Evolutionary conservation across 2,888 invertebrate species (phyloP).

Genomic region (Ditylenchus weischeri): DNA sequence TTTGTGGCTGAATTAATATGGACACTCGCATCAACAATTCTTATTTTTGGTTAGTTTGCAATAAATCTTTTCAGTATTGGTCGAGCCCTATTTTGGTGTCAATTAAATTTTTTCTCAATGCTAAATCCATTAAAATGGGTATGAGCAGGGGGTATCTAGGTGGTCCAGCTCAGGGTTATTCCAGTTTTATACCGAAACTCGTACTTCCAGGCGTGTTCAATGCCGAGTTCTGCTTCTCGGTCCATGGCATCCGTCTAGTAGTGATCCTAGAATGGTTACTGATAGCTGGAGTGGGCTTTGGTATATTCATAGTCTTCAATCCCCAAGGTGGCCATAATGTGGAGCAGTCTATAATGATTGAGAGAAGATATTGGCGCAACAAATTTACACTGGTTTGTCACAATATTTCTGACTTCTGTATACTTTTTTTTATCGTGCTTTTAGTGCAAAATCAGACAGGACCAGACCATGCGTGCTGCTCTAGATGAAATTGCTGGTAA

Average conservation of each 20-base stretch:
- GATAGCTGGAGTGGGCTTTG: conserved; percentile 46
- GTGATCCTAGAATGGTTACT: conserved; percentile 53
- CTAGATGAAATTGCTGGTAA: conserved; percentile 52
- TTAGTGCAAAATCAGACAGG: conserved; percentile 54
- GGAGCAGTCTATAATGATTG: conserved; percentile 43
- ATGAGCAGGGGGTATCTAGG: no score
- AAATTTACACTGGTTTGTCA: conserved; percentile 23
- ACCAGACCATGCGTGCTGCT: conserved; percentile 49
- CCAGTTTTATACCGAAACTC: neutral
- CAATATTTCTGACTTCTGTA: neutral
- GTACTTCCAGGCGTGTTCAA: conserved; percentile 13
- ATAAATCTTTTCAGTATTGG: no score
- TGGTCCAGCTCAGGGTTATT: no score
- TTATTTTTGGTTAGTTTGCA: conserved; percentile 25
- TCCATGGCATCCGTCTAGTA: conserved; percentile 39
- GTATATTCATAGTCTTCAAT: conserved; percentile 46
- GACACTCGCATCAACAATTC: conserved; percentile 77
- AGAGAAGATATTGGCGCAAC: conserved; percentile 43
- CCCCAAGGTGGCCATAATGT: conserved; percentile 43
- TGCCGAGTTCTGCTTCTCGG: conserved; percentile 32
- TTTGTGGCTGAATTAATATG: conserved; percentile 75
- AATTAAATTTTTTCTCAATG: no score
- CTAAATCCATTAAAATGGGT: no score
- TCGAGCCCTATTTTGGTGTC: no score
- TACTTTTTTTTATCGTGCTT: conserved; percentile 1